Percentiles rank a stretch among this genome's conserved stretches.
Conservation (phyloP, 2,888 invertebrate genomes). For the Rosalia funebris region DNA sequence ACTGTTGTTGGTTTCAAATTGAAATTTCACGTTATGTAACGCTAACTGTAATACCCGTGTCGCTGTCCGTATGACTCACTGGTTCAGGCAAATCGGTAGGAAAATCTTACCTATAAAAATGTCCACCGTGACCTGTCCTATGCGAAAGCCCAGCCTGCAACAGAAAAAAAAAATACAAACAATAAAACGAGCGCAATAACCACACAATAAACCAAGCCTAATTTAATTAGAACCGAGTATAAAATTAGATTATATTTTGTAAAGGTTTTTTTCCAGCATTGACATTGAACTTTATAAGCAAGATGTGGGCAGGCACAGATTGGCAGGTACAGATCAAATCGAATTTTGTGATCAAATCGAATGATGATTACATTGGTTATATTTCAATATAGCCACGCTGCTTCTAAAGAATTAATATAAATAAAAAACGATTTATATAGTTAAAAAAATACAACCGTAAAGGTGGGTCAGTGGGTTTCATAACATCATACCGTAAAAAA, state of each 20-base stretch:
- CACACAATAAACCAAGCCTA: not conserved
- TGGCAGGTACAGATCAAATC: too few relatives aligned
- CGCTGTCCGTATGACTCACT: not conserved
- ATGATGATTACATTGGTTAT: too few relatives aligned
- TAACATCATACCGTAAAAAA: too few relatives aligned
- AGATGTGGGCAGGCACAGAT: too few relatives aligned
- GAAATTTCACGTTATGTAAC: not conserved
- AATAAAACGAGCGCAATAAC: not conserved
- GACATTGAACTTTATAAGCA: constrained; percentile 4
- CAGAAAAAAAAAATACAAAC: constrained; percentile 1
- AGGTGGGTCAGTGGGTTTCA: too few relatives aligned
- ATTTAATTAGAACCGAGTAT: not conserved
- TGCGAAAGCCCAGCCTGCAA: not conserved
- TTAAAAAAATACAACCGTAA: too few relatives aligned
- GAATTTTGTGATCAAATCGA: too few relatives aligned
- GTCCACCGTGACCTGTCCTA: not conserved
- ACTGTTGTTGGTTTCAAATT: not conserved
- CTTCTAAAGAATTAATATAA: too few relatives aligned
- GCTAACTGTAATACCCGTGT: not conserved
- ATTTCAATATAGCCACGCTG: too few relatives aligned
- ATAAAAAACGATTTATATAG: too few relatives aligned
- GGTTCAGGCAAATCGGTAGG: not conserved
- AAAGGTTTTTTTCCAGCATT: not conserved
- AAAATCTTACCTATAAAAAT: not conserved
- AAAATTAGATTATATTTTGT: constrained; percentile 1